Evolutionary conservation across 1,140 invertebrate genomes (phyloP).

Genomic region (Geopemphigus sp.): DNA sequence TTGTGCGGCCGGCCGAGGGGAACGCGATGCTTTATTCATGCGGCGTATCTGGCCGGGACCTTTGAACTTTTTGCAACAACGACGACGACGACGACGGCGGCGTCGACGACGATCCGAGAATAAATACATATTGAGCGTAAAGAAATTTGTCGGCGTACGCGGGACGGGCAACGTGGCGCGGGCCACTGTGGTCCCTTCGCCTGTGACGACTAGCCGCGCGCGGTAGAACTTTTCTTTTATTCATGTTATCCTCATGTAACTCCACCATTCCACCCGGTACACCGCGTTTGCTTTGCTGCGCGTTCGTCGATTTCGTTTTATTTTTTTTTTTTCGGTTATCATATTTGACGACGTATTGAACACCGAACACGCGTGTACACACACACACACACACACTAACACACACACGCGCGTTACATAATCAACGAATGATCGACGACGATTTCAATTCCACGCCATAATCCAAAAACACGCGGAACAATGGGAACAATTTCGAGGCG

Average conservation of each 20-base stretch:
- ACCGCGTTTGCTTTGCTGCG: too few species aligned
- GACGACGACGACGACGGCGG: neutral
- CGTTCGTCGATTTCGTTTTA: neutral
- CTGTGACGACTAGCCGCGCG: neutral
- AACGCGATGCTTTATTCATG: conserved; percentile 44
- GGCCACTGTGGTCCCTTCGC: neutral
- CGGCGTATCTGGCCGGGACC: conserved; percentile 45
- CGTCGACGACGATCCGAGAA: conserved; percentile 30
- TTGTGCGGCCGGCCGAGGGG: conserved; percentile 16
- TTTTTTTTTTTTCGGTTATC: conserved; percentile 19
- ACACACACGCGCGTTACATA: too few species aligned
- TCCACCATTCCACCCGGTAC: too few species aligned
- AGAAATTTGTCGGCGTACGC: conserved; percentile 31
- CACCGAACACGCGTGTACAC: neutral
- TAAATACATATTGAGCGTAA: conserved; percentile 48
- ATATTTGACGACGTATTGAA: conserved; percentile 1
- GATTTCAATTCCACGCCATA: too few species aligned
- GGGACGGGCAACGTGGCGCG: neutral
- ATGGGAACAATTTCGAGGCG: too few species aligned
- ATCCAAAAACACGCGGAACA: too few species aligned
- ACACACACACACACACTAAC: too few species aligned
- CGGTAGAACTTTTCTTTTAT: conserved; percentile 33
- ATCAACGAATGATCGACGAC: neutral
- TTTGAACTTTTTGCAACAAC: conserved; percentile 44
- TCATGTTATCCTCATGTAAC: too few species aligned